Evolutionary conservation across 2,113 vertebrate species (phyloP).

Genomic region (Salvelinus namaycush): DNA sequence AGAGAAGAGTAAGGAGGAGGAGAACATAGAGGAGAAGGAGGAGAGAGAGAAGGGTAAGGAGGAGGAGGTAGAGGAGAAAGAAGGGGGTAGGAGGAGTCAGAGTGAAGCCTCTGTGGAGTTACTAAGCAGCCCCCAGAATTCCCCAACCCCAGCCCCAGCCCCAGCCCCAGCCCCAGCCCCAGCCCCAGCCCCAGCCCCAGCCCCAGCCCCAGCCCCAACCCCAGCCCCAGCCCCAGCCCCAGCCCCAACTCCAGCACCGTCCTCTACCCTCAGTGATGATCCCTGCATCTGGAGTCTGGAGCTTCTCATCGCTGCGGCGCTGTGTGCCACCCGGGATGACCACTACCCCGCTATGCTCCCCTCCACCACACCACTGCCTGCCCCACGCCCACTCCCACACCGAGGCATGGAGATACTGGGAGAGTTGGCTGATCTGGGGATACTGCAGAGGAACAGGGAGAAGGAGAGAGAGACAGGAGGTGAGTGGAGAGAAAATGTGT

Average conservation of each 20-base stretch:
- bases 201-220: rapidly evolving
- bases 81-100: slow-evolving; percentile 46
- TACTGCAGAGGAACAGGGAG: slow-evolving; percentile 65
- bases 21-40: background rate
- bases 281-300: slow-evolving; percentile 84
- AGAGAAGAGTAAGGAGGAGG: too few species aligned
- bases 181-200: rapidly evolving
- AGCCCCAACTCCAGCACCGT: background rate
- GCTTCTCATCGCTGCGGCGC: slow-evolving; percentile 84
- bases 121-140: background rate
- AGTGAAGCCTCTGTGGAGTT: slow-evolving; percentile 33
- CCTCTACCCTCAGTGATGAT: slow-evolving; percentile 52
- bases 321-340: slow-evolving; percentile 82
- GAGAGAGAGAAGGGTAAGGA: too few species aligned
- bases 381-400: slow-evolving; percentile 61
- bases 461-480: slow-evolving; percentile 62
- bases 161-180: background rate
- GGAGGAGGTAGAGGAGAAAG: background rate
- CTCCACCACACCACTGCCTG: background rate
- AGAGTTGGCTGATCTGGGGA: slow-evolving; percentile 88
- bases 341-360: slow-evolving; percentile 42
- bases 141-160: slow-evolving; percentile 9
- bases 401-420: slow-evolving; percentile 90
- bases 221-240: background rate
- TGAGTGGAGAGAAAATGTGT: slow-evolving; percentile 21